Evolutionary conservation across 2,113 vertebrate genomes (phyloP).

Genomic region (Herpailurus yagouaroundi): DNA sequence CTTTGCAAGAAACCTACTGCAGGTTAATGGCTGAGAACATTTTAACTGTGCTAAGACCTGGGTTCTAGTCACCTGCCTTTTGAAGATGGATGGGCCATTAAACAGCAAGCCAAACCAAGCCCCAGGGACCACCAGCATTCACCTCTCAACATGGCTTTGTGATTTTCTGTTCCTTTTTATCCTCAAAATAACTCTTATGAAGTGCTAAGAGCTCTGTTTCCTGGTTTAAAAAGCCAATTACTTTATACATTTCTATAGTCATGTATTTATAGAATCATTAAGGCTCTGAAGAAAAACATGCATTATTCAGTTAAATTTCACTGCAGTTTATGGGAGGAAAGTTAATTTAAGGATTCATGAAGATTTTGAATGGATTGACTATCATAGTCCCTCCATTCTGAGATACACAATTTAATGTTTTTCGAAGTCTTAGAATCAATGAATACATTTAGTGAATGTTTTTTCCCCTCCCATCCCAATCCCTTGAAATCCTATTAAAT

Average conservation of each 20-base stretch:
- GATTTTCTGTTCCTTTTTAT: background rate
- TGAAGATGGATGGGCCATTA: background rate
- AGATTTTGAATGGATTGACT: conserved; percentile 72
- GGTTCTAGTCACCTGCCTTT: background rate
- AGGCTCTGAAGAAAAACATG: conserved; percentile 70
- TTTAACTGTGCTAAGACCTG: background rate
- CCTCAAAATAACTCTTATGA: conserved; percentile 29
- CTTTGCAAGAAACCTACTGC: background rate
- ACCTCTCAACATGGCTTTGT: background rate
- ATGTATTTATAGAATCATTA: conserved; percentile 78
- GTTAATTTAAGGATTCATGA: conserved; percentile 74
- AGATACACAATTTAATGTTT: conserved; percentile 61
- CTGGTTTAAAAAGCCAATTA: conserved; percentile 67
- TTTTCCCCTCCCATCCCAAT: background rate
- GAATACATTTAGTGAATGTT: conserved; percentile 64
- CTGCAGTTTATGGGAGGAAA: conserved; percentile 61
- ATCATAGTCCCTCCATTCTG: conserved; percentile 63
- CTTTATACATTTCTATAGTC: conserved; percentile 64
- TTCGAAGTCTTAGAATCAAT: conserved; percentile 67
- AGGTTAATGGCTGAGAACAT: background rate
- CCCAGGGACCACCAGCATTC: background rate
- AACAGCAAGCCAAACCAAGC: background rate
- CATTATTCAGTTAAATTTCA: conserved; percentile 79
- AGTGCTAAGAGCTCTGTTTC: conserved; percentile 50
- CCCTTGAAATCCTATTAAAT: conserved; percentile 53